Evolutionary conservation across 2,888 invertebrate genomes (phyloP), one percentile per base, ranked within the genome.

Genomic region (Lasioglossum vierecki): DNA sequence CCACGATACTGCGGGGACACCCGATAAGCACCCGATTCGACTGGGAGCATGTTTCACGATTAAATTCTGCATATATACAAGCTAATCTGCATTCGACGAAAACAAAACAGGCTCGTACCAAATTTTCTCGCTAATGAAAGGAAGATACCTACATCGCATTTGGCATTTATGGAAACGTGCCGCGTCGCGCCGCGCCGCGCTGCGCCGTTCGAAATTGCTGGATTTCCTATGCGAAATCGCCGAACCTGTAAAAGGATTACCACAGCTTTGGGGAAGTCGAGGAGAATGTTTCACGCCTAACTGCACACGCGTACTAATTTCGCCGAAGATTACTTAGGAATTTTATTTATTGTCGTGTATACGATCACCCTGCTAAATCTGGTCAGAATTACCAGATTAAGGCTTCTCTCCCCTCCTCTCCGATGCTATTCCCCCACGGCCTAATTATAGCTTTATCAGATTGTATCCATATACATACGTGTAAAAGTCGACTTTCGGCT

Each of bases 21-120:
- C 15, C 15, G 26, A 30, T 30, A 63, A 30, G 18, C 30, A 15
- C 30, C 30, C 63, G 30, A 60, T 60, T 26, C 60, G 63, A 63
- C 63, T 8, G 63, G 30, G 26, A 30, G 6, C 30, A 35, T 63
- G 63, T 30, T 30, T 15, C 63, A 26, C 15, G 6, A 63, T 30
- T 30, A 63, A 63, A 63, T 63, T 63, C 30, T 63, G 63, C 30
- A 63, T 15, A 63, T 63, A 35, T 63, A 63, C 30, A 63, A 63
- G 63, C 63, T 63, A 26, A 60, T 60, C 26, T 26, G 26, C 13
- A 60, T 60, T 26, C 11, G 13, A 5, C 60, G 60, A 26, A 60
- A 60, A 26, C 60, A 60, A 60, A 60, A 35, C 18, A 18, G 18
- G 30, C 30, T 30, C 30, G 8, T 35, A 63, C 18, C 5, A 63